phyloP scores from a whole-genome alignment of 2,888 invertebrate species.

The Sinotaia quadrata region DNA sequence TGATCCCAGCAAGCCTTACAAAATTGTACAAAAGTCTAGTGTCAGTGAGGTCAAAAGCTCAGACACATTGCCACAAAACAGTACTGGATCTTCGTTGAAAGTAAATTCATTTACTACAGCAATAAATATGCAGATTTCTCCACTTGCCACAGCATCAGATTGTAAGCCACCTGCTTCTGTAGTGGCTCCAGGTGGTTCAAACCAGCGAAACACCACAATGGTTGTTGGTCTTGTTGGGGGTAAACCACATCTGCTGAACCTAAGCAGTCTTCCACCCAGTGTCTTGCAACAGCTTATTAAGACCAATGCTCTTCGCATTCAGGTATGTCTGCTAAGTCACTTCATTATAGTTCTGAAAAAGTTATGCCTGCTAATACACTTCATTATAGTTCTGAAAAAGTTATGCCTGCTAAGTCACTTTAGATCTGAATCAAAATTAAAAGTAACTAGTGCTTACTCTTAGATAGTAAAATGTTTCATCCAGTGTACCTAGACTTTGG shows the following conservation, averaged over 20 bases:
- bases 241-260: constrained; percentile 21
- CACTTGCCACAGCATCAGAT: too few species aligned
- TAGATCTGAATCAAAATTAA: too few species aligned
- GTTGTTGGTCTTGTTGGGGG: neutral
- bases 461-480: too few species aligned
- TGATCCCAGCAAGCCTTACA: neutral
- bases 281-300: constrained; percentile 52
- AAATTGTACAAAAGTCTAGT: neutral
- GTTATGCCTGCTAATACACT: too few species aligned
- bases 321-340: too few species aligned
- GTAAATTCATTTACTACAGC: too few species aligned
- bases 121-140: neutral
- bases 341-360: too few species aligned
- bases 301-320: neutral
- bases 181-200: constrained; percentile 6
- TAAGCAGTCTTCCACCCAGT: constrained; percentile 52
- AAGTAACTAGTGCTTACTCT: too few species aligned
- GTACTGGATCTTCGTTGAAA: too few species aligned
- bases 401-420: too few species aligned
- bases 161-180: neutral
- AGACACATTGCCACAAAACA: neutral
- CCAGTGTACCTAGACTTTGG: too few species aligned
- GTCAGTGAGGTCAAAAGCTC: neutral
- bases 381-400: too few species aligned
- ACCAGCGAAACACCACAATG: neutral